Percentiles rank a stretch among this genome's conserved stretches.
Evolutionary conservation across 1,140 invertebrate genomes (phyloP).

Genomic region (Acromyrmex charruanus): DNA sequence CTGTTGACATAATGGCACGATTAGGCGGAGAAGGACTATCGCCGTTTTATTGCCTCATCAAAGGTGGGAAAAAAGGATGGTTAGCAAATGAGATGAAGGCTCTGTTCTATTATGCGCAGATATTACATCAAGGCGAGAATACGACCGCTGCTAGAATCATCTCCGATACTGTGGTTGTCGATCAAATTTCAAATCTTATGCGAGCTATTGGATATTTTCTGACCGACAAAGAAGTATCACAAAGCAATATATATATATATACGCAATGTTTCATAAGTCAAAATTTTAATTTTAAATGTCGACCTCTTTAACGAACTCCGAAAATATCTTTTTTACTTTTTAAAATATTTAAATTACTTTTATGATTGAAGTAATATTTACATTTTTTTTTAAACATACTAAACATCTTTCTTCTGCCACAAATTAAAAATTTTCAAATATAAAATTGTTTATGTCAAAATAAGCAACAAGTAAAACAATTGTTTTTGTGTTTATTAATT

Average conservation of each 20-base stretch:
- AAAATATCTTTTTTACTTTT: background rate
- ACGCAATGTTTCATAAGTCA: background rate
- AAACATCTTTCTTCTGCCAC: background rate
- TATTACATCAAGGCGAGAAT: slow-evolving; percentile 90
- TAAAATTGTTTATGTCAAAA: background rate
- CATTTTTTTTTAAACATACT: background rate
- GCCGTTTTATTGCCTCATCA: slow-evolving; percentile 88
- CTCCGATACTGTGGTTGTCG: slow-evolving; percentile 87
- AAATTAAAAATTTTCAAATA: background rate
- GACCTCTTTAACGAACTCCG: background rate
- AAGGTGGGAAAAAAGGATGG: slow-evolving; percentile 88
- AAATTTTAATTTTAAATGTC: background rate
- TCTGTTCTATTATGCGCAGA: slow-evolving; percentile 92
- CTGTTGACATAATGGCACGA: slow-evolving; percentile 86
- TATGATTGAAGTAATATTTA: background rate
- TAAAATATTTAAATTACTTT: too few relatives aligned
- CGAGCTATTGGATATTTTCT: slow-evolving; percentile 92
- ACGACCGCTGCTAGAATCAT: slow-evolving; percentile 87
- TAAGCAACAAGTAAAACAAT: too few relatives aligned
- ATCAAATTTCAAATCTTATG: slow-evolving; percentile 91
- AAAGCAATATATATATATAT: background rate
- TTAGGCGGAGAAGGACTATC: slow-evolving; percentile 87
- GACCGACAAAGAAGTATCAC: slow-evolving; percentile 89
- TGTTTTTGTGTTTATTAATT: background rate
- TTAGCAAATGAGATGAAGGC: slow-evolving; percentile 90